Base-by-base conservation (phyloP, 2,888 invertebrate genomes). In the Drosophila quinaria region DNA sequence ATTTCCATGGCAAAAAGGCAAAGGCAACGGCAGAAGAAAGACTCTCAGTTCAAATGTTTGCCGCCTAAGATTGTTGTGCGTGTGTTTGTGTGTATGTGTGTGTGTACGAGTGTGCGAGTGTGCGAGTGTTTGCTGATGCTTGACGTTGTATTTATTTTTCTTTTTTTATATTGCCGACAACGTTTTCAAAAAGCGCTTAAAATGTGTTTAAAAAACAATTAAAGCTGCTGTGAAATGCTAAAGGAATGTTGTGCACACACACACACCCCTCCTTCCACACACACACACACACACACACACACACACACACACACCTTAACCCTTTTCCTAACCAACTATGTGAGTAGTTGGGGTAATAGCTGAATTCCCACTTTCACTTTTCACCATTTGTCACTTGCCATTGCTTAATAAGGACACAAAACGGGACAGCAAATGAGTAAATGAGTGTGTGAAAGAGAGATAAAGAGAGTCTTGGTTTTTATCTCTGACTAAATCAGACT, bases 191-290 rank as follows among this genome's bases (percentile, higher is more conserved):
- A 70, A 42, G 74, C 62, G 70, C 76, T 81, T 74, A 72, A 85
- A 80, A 86, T 86, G 83, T 80, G 74, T 88, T 86, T 84, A 86
- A 84, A 84, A 88, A 82, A 88, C 86, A 88, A 84, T 88, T 84
- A 81, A 83, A 78, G 62, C 75, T 70, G 68, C 52, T 79, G 62
- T 54, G 55, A 81, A 68, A 69, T 41, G 39, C 56, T 33, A 55
- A 39, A 47, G 58, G 41, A 54, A 72, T 63, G 63, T 49, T 63
- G 39, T 47, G 58, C 41, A 22, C 55, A 63, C 25, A 37, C 59
- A 44, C 46, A 10, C 39, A 4, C 19, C 4, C 22, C 22, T 4
- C 4, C 22, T 22, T 0, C 22, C 39, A 54, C 15, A n/a, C 50
- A 55, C 44, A 44, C 35, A 11, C 19, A 11, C 29, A 50, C 58